Conservation (phyloP, 2,797 vertebrate species). For the Artibeus lituratus region DNA sequence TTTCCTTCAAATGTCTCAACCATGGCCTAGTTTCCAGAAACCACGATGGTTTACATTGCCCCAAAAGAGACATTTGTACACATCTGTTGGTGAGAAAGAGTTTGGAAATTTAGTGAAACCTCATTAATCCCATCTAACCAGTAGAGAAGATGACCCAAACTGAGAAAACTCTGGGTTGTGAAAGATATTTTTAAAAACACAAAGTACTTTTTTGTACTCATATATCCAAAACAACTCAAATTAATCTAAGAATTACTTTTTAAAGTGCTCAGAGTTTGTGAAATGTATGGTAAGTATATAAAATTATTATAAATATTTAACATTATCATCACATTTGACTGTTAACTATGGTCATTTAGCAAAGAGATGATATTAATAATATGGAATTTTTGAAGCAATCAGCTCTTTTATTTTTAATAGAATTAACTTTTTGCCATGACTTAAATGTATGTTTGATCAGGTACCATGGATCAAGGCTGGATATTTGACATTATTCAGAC, state of each 20-base stretch:
- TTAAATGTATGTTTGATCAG: conserved; percentile 30
- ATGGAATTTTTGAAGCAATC: background rate
- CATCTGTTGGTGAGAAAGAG: conserved; percentile 58
- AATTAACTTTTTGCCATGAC: conserved; percentile 37
- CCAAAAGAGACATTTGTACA: conserved; percentile 55
- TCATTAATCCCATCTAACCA: conserved; percentile 48
- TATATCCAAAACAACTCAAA: background rate
- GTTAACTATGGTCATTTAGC: background rate
- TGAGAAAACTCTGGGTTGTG: background rate
- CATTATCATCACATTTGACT: background rate
- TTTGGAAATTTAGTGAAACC: conserved; percentile 51
- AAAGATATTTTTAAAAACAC: conserved; percentile 25
- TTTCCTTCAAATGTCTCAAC: conserved; percentile 60
- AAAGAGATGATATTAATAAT: background rate
- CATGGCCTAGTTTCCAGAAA: conserved; percentile 51
- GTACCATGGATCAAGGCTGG: background rate
- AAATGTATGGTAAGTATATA: background rate
- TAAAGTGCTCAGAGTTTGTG: background rate
- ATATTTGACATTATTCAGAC: conserved; percentile 25
- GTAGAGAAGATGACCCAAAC: conserved; percentile 10
- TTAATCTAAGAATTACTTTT: background rate
- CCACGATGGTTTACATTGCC: conserved; percentile 6
- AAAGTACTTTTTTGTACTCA: background rate
- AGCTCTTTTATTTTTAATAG: background rate
- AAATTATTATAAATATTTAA: conserved; percentile 48